Evolutionary conservation across 1,140 invertebrate species (phyloP), one percentile per base, ranked within the genome.

Genomic region (Heliconius hermathena): DNA sequence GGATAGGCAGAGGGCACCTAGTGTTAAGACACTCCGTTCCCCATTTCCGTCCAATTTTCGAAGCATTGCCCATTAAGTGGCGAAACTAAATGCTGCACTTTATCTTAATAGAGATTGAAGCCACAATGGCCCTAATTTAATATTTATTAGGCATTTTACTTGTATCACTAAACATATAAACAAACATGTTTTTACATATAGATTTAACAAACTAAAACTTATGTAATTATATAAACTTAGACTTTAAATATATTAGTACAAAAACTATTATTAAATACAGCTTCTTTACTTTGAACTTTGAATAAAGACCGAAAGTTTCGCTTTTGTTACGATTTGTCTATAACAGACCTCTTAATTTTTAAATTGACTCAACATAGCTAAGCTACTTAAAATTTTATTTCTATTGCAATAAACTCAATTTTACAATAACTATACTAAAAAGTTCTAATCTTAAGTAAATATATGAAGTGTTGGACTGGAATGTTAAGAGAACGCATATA

Each of bases 341-440:
- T 80, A 79, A 80, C 78, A 82, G 78, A 38, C 71, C 76, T 70
- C 74, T 82, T 82, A 82, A 77, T 74, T 73, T 77, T 76, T 75
- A 49, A 74, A 74, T 71, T 57, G 54, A 71, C 46, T 71, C 33
- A n/a, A 54, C 20, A 36, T 11, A 18, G 0, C n/a, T 49, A 49
- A 71, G 16, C 16, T 41, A 81, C 29, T 75, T 36, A 46, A 18
- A 75, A 52, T 46, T 20, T n/a, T 74, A 79, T 79, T 1, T 41
- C 20, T 16, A 71, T 18, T 8, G 0, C 0, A 8, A 26, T 79
- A 71, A 49, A 49, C n/a, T 71, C 36, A 5, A 49, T 22, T 79
- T 79, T 66, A 26, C 60, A 1, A 57, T 13, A 46, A 66, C 26
- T 36, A 5, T 18, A 52, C 49, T 33, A 57, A 2, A 52, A 38